Conservation (phyloP, 2,888 invertebrate species). For the Drosophila glabriapex region DNA sequence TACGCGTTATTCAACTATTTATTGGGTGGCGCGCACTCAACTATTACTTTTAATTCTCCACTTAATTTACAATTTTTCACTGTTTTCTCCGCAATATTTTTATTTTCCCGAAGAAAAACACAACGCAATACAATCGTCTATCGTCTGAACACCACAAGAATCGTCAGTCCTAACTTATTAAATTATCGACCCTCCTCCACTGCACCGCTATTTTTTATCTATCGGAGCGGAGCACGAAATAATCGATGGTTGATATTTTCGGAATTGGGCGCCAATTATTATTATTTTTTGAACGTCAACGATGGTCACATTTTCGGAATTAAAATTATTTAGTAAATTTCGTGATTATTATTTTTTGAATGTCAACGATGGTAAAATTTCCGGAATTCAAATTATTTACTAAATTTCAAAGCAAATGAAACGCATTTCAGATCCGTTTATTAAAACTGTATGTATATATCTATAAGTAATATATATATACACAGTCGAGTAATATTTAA, state of each 20-base stretch:
- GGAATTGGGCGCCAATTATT: background rate
- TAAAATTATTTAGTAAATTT: too few relatives aligned
- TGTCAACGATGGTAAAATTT: too few relatives aligned
- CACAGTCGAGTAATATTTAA: background rate
- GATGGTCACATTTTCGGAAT: too few relatives aligned
- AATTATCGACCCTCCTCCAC: constrained; percentile 24
- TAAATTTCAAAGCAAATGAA: too few relatives aligned
- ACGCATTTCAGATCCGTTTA: background rate
- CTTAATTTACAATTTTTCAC: constrained; percentile 32
- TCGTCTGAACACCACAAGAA: constrained; percentile 38
- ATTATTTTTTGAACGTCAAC: too few relatives aligned
- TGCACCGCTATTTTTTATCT: background rate
- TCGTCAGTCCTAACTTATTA: constrained; percentile 18
- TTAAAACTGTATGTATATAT: background rate
- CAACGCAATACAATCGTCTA: constrained; percentile 61
- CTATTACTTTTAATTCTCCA: constrained; percentile 4
- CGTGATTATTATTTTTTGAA: too few relatives aligned
- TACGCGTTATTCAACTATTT: constrained; percentile 4
- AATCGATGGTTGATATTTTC: constrained; percentile 10
- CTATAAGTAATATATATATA: background rate
- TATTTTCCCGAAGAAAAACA: constrained; percentile 56
- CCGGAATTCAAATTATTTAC: too few relatives aligned
- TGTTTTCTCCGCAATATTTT: constrained; percentile 34
- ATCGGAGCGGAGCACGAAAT: background rate
- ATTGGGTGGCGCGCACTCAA: background rate